A percentile compares a stretch with the other conserved stretches of the same genome.
Conservation (phyloP, 2,888 invertebrate genomes). For the Drosophila robusta region DNA sequence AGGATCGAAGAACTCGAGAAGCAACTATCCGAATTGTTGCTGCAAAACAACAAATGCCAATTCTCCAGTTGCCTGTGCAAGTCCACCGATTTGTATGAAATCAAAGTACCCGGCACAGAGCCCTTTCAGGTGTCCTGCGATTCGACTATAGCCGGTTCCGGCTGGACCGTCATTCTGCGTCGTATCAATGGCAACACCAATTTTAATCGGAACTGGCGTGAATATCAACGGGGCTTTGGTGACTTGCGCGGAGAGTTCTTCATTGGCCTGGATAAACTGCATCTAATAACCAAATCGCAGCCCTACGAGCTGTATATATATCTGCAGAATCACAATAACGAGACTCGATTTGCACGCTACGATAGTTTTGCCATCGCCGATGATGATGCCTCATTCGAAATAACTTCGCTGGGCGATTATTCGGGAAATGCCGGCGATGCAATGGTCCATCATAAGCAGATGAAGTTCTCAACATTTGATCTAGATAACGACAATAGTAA, state of each 20-base stretch:
- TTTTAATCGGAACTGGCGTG: constrained; percentile 88
- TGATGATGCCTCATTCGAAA: constrained; percentile 88
- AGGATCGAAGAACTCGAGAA: constrained; percentile 35
- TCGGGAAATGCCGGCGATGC: constrained; percentile 89
- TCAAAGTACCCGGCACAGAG: constrained; percentile 27
- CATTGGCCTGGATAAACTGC: constrained; percentile 89
- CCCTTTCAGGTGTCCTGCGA: constrained; percentile 87
- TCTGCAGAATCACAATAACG: constrained; percentile 87
- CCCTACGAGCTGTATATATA: constrained; percentile 87
- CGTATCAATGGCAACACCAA: constrained; percentile 88
- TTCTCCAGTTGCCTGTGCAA: constrained; percentile 46
- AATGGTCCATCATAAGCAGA: constrained; percentile 88
- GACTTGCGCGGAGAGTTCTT: constrained; percentile 89
- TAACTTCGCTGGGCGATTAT: constrained; percentile 88
- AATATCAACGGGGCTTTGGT: constrained; percentile 89
- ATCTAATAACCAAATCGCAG: constrained; percentile 84
- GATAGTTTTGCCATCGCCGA: constrained; percentile 88
- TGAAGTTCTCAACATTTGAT: constrained; percentile 89
- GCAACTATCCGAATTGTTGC: constrained; percentile 10
- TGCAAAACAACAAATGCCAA: constrained; percentile 37
- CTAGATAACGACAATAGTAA: constrained; percentile 88
- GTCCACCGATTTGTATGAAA: constrained; percentile 25
- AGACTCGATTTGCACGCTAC: constrained; percentile 87
- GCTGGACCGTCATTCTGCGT: constrained; percentile 89
- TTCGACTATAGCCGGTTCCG: constrained; percentile 86